A percentile compares a stretch with the other conserved stretches of the same genome.
Evolutionary conservation across 1,140 invertebrate genomes (phyloP).

Genomic region (Cotesia chilonis): DNA sequence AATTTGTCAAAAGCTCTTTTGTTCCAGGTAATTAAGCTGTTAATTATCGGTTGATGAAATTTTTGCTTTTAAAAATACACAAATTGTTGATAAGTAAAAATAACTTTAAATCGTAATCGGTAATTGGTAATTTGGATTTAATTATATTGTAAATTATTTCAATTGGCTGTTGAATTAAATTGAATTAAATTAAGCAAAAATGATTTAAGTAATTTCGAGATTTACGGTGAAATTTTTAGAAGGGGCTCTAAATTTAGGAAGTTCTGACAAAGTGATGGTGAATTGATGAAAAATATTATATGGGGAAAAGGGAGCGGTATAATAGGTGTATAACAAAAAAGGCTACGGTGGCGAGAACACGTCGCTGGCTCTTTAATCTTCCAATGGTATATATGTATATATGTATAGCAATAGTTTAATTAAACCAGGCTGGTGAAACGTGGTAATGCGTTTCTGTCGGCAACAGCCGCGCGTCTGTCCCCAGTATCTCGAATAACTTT

Average conservation of each 20-base stretch:
- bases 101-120: no score
- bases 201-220: no score
- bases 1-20: no score
- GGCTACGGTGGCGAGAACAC: background rate
- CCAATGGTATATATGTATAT: constrained; percentile 9
- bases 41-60: no score
- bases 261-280: background rate
- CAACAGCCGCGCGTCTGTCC: constrained; percentile 49
- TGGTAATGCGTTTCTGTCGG: constrained; percentile 56
- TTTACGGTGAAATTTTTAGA: no score
- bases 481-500: constrained; percentile 35
- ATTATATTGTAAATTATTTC: no score
- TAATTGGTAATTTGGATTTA: no score
- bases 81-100: no score
- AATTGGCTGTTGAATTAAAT: no score
- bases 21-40: no score
- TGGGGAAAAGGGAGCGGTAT: background rate
- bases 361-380: constrained; percentile 14
- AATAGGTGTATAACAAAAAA: background rate
- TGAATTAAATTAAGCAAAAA: no score
- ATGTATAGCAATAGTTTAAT: constrained; percentile 56
- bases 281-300: constrained; percentile 3
- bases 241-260: background rate
- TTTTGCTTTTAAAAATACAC: no score
- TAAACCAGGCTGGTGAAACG: constrained; percentile 53